Evolutionary conservation across 2,888 invertebrate species (phyloP).

Genomic region (Mechanitis messenoides): DNA sequence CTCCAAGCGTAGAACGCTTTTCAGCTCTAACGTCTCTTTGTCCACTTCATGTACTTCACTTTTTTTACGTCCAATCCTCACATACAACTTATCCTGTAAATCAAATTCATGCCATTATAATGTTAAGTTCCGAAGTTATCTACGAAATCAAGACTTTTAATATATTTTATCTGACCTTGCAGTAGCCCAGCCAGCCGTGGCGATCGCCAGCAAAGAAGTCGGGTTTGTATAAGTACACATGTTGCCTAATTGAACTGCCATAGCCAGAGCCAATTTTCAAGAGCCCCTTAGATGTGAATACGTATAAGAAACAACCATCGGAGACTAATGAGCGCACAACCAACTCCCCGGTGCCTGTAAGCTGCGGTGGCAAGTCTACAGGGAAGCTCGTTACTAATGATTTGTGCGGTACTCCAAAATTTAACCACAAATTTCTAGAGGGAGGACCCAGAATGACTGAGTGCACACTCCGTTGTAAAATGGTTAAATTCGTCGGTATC

Average conservation of each 20-base stretch:
- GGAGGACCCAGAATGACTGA: constrained; percentile 91
- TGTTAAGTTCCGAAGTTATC: no score
- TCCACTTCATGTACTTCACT: constrained; percentile 67
- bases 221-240: constrained; percentile 88
- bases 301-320: constrained; percentile 93
- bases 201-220: constrained; percentile 87
- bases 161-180: constrained; percentile 75
- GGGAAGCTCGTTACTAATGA: constrained; percentile 82
- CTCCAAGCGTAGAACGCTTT: constrained; percentile 52
- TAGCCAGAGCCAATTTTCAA: constrained; percentile 97
- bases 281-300: constrained; percentile 89
- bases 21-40: constrained; percentile 60
- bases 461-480: constrained; percentile 92
- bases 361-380: constrained; percentile 60
- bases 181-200: constrained; percentile 90
- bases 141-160: neutral
- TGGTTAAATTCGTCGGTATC: constrained; percentile 90
- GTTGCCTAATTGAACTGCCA: constrained; percentile 94
- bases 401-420: constrained; percentile 88
- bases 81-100: constrained; percentile 85
- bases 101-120: constrained; percentile 1
- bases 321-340: constrained; percentile 83
- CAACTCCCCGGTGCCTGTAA: constrained; percentile 57
- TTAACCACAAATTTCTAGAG: constrained; percentile 90
- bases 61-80: constrained; percentile 78